Evolutionary conservation across 2,113 vertebrate species (phyloP).

Genomic region (Burhinus oedicnemus): DNA sequence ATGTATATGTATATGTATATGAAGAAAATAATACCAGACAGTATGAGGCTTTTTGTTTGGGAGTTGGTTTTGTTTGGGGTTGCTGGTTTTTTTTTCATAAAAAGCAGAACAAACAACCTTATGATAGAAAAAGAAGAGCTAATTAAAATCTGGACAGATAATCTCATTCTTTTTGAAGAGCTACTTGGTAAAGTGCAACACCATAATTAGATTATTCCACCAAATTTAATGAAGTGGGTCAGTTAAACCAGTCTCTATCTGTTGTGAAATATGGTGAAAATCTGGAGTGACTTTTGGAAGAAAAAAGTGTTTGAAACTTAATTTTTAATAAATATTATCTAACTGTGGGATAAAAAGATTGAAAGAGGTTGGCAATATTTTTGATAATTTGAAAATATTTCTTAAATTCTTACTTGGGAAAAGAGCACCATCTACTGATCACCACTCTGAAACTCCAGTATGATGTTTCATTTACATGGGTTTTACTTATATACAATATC

Average conservation of each 20-base stretch:
- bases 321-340: neutral
- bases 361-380: neutral
- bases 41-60: neutral
- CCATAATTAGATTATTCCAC: neutral
- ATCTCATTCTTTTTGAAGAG: neutral
- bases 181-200: neutral
- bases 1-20: no score
- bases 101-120: neutral
- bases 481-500: neutral
- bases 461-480: neutral
- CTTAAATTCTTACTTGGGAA: neutral
- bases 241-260: neutral
- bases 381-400: neutral
- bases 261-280: neutral
- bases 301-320: neutral
- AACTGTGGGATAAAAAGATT: neutral
- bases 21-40: neutral
- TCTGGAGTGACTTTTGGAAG: neutral
- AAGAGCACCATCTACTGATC: slow-evolving; percentile 52
- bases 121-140: neutral
- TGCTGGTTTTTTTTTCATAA: neutral
- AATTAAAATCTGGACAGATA: neutral
- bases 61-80: neutral
- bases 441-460: neutral
- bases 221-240: neutral